A percentile compares a stretch with the other conserved stretches of the same genome.
Evolutionary conservation across 2,113 vertebrate species (phyloP).

Genomic region (Eclectus roratus): DNA sequence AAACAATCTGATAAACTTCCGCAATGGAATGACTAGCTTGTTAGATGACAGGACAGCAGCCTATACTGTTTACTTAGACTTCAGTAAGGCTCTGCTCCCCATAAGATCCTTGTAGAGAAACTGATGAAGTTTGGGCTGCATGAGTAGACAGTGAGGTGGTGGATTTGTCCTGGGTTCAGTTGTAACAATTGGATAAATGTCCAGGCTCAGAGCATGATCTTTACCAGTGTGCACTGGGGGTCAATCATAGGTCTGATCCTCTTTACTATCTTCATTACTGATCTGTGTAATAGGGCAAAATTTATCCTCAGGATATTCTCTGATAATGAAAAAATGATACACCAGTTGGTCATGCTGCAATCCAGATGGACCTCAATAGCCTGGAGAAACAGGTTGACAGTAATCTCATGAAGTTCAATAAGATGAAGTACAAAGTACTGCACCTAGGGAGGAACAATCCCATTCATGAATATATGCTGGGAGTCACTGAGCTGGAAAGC

Average conservation of each 20-base stretch:
- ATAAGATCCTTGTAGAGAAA: not conserved
- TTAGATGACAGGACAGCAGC: not conserved
- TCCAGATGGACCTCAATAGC: not conserved
- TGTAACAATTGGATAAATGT: not conserved
- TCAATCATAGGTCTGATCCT: not conserved
- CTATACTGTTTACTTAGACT: not conserved
- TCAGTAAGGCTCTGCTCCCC: not conserved
- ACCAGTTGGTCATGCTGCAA: not conserved
- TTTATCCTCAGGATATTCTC: not conserved
- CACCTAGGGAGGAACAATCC: not conserved
- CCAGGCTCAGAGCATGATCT: not conserved
- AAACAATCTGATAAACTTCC: not conserved
- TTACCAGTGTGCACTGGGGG: too few relatives aligned
- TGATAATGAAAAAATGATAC: fast-evolving
- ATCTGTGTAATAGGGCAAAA: not conserved
- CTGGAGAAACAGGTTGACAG: not conserved
- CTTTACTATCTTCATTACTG: not conserved
- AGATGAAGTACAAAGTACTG: not conserved
- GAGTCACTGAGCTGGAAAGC: not conserved
- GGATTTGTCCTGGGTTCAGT: not conserved
- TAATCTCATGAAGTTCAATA: not conserved
- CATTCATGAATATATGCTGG: not conserved
- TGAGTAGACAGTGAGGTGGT: not conserved
- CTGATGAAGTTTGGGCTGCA: not conserved
- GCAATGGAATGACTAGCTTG: not conserved